Conservation (phyloP, 2,797 vertebrate genomes). For the Bryconaethiops microstoma region DNA sequence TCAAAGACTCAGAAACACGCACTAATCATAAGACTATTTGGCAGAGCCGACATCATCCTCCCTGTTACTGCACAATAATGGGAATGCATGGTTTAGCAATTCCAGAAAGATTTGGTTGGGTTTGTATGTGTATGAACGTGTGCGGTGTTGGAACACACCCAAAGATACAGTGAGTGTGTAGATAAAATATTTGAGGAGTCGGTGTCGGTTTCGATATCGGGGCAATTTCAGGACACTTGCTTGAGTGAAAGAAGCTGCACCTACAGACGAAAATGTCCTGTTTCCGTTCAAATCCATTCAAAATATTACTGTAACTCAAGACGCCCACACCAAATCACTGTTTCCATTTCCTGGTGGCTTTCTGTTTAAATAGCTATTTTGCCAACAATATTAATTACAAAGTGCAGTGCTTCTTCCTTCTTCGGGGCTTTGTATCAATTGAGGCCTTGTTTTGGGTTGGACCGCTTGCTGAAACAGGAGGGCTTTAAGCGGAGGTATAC, state of each 20-base stretch:
- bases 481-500: constrained; percentile 57
- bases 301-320: constrained; percentile 33
- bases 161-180: constrained; percentile 37
- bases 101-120: neutral
- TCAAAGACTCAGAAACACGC: neutral
- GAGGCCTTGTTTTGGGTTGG: constrained; percentile 56
- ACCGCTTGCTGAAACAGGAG: constrained; percentile 60
- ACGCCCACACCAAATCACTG: constrained; percentile 43
- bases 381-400: constrained; percentile 60
- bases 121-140: constrained; percentile 3
- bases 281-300: constrained; percentile 15
- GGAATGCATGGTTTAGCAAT: constrained; percentile 2
- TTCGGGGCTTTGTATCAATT: constrained; percentile 52
- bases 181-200: constrained; percentile 40
- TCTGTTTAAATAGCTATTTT: constrained; percentile 50
- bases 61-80: constrained; percentile 29
- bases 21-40: constrained; percentile 20
- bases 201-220: constrained; percentile 20
- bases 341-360: constrained; percentile 54
- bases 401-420: constrained; percentile 57
- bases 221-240: constrained; percentile 16
- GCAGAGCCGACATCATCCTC: constrained; percentile 5
- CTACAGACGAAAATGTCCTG: neutral
- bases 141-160: constrained; percentile 14
- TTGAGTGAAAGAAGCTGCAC: constrained; percentile 3